phyloP scores from a whole-genome alignment of 2,113 vertebrate species.

The Tricholaema leucomelas region DNA sequence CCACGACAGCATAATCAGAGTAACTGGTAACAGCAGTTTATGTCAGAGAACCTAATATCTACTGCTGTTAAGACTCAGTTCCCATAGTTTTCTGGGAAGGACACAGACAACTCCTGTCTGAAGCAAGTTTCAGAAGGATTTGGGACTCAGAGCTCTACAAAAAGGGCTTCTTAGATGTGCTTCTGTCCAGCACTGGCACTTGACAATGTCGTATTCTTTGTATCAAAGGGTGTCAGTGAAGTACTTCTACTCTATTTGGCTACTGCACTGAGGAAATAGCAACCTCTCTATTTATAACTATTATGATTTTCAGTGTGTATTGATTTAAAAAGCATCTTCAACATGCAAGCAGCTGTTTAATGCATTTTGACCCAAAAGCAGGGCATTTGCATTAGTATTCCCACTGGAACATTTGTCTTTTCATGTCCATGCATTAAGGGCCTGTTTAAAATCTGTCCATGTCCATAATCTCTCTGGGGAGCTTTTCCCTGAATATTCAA shows the following conservation, averaged over 20 bases:
- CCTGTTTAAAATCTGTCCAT: conserved; percentile 53
- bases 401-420: conserved; percentile 36
- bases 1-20: not conserved
- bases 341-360: conserved; percentile 18
- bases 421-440: conserved; percentile 23
- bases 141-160: not conserved
- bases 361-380: conserved; percentile 23
- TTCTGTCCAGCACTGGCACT: not conserved
- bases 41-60: not conserved
- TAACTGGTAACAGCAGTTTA: not conserved
- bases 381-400: conserved; percentile 48
- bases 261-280: not conserved
- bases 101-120: not conserved
- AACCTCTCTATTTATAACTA: not conserved
- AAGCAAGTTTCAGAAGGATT: not conserved
- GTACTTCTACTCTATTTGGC: not conserved
- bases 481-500: conserved; percentile 58
- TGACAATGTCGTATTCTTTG: not conserved
- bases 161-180: not conserved
- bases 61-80: not conserved
- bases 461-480: conserved; percentile 51
- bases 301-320: not conserved
- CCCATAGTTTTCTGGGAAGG: not conserved
- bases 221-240: not conserved
- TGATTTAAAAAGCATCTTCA: conserved; percentile 28